Base-by-base conservation (phyloP, 2,888 invertebrate species). In the Scrobipalpa costella region DNA sequence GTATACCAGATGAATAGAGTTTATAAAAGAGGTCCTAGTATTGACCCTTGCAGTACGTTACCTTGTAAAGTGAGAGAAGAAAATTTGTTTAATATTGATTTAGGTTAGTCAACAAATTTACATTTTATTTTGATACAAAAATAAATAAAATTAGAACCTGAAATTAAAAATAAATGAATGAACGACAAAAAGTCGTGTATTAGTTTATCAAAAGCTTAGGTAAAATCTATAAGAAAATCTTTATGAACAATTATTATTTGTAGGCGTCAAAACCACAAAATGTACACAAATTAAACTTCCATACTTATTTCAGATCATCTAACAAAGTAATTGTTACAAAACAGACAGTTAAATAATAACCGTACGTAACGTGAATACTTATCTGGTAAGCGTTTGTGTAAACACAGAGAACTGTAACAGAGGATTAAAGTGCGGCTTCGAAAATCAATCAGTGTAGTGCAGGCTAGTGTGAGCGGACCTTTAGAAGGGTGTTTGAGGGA, bases 311-410 rank as follows among this genome's bases (percentile, higher is more conserved):
- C 55, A 55, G 2, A 27, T 8, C 21, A 34, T 15, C 7, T 55
- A 33, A 13, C 34, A 15, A 55, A 55, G 55, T 34, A 34, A 55
- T 15, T 55, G 55, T 34, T 34, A 55, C 55, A 55, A 55, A 55
- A 55, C 55, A 57, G 52, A 55, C 55, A 61, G 40, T 58, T 34
- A 38, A 38, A 58, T 38, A 58, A 63, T 57, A 50, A 50, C 19
- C 27, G 68, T 80, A 78, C 15, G 27, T 57, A 76, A 81, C 77
- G 73, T 85, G 85, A 88, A 86, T 86, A 77, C 88, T 90, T 90
- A 90, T 81, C 80, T 85, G 72, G 82, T 89, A 90, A 90, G 86
- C 86, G 86, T 84, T 85, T 87, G 87, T 88, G 88, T 90, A 87
- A 89, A 87, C 88, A 88, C 81, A 79, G 77, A 83, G 76, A 72